Base-by-base conservation (phyloP, 2,888 invertebrate species). In the Hyalella azteca region DNA sequence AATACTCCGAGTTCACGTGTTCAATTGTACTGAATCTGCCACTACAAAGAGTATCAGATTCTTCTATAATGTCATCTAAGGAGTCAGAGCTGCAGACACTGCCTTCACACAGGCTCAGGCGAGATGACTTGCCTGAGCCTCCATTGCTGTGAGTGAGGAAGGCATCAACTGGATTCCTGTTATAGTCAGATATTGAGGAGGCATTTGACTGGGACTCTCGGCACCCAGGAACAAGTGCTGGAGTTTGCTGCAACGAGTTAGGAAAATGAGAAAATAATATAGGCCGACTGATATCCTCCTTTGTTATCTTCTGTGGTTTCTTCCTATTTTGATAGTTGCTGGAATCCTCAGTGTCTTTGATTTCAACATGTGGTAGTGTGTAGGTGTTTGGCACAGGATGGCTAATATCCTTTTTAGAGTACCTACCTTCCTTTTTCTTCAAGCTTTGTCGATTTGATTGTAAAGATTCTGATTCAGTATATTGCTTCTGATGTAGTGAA, bases 31-130 rank as follows among this genome's bases (percentile, higher is more conserved):
- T 73, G 39, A 81, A 75, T 77, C 81, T 83, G 13, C 78, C 79
- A n/a, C 54, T 59, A 13, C 79, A n/a, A n/a, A n/a, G n/a, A n/a
- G n/a, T n/a, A n/a, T n/a, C 66, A 32, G 73, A 73, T 45, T 73
- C 59, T 29, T 73, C 39, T 19, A 77, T 76, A 32, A 78, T 39
- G 29, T 79, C 66, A 54, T 41, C 78, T 2, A 82, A 77, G 11
- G 82, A 82, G 45, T 84, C 84, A 36, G 77, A 73, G 76, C 84
- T 81, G 50, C 79, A 66, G 39, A 77, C 40, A 45, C 81, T 81
- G 22, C 77, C 73, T 41, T 82, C 83, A 75, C 79, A 80, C 19
- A 83, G 49, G 59, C 83, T 82, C 11, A 80, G 81, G 40, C 78
- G 81, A 26, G 84, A 84, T 13, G 79, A 78, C 2, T 81, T n/a